Percentiles rank a stretch among this genome's conserved stretches.
These are phyloP conservation scores for Cantharis rufa DNA, from an alignment of 2,888 invertebrate genomes.

Conservation along the genomic window DNA sequence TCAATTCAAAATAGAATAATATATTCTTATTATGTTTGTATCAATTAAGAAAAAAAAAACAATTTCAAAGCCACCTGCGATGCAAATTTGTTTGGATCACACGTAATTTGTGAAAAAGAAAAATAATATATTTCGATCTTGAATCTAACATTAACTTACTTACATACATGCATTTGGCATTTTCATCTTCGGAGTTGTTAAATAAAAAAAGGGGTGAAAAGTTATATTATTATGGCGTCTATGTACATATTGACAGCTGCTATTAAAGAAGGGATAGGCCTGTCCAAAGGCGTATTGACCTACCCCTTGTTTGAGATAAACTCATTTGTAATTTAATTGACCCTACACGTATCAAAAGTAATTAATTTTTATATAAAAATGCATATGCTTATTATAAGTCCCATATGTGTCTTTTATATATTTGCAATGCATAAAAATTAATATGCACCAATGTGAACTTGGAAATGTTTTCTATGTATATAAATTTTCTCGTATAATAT, in stretches of 20 bases:
- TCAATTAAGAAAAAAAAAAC: no score
- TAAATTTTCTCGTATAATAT: neutral
- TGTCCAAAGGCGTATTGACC: conserved; percentile 7
- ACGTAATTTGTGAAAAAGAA: no score
- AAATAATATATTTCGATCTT: no score
- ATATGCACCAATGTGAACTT: neutral
- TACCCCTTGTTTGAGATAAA: conserved; percentile 5
- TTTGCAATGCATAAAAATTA: neutral
- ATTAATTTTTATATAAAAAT: neutral
- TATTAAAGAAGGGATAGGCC: conserved; percentile 12
- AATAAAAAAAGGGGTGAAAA: conserved; percentile 14
- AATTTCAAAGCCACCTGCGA: no score
- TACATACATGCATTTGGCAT: neutral
- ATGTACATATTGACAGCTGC: conserved; percentile 10
- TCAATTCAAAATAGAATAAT: no score
- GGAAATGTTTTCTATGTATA: neutral
- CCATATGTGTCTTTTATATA: neutral
- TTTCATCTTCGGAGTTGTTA: neutral
- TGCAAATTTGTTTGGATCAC: no score
- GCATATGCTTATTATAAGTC: neutral
- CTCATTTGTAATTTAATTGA: conserved; percentile 1
- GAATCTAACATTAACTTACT: no score
- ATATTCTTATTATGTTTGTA: no score
- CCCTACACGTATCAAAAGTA: neutral
- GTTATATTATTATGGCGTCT: conserved; percentile 8